Conservation (phyloP, 1,140 invertebrate species). For the Lasioglossum baleicum region DNA sequence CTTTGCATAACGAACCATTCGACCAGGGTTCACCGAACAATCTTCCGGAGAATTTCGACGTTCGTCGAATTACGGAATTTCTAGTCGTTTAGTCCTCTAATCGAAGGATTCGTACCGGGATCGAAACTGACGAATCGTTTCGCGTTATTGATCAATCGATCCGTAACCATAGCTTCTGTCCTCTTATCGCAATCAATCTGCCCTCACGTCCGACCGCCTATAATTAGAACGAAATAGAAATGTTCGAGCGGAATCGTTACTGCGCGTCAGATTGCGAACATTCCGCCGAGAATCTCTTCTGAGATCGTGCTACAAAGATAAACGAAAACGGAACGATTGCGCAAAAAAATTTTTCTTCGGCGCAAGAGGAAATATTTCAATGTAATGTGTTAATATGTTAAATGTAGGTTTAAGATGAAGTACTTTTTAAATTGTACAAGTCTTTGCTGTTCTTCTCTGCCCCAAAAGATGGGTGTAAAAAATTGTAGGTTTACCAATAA, state of each 20-base stretch:
- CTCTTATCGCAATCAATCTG: constrained; percentile 32
- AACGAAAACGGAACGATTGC: too few relatives aligned
- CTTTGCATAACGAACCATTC: neutral
- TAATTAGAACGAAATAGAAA: constrained; percentile 12
- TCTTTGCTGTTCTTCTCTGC: too few relatives aligned
- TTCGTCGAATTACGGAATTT: neutral
- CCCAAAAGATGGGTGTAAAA: too few relatives aligned
- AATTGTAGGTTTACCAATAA: too few relatives aligned
- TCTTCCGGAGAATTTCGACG: neutral
- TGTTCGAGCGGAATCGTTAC: neutral
- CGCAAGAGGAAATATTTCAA: too few relatives aligned
- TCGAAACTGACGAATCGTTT: constrained; percentile 39
- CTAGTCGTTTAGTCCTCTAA: neutral
- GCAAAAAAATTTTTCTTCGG: too few relatives aligned
- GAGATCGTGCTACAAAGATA: too few relatives aligned
- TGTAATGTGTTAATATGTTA: too few relatives aligned
- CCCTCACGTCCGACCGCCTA: neutral
- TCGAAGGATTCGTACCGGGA: neutral
- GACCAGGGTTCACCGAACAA: neutral
- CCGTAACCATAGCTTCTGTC: constrained; percentile 46
- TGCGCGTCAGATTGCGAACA: too few relatives aligned
- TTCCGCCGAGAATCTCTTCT: too few relatives aligned
- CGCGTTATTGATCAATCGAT: constrained; percentile 58
- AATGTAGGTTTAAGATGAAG: too few relatives aligned
- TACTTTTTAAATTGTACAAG: too few relatives aligned